Evolutionary conservation across 1,140 invertebrate genomes (phyloP).

Genomic region (Cherax destructor): DNA sequence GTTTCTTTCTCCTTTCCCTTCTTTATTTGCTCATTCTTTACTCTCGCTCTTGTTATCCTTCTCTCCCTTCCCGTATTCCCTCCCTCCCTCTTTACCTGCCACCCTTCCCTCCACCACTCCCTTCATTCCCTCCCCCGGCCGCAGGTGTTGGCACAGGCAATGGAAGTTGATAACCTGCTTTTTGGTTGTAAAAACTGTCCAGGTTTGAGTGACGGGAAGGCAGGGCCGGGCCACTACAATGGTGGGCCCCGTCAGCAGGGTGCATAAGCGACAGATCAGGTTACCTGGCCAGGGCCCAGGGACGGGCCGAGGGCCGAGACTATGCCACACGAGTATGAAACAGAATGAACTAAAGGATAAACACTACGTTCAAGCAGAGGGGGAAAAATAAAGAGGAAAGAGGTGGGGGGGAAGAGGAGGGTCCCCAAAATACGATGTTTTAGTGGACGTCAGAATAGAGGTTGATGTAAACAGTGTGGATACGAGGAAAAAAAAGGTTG

Average conservation of each 20-base stretch:
- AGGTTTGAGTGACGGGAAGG: constrained; percentile 1
- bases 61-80: neutral
- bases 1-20: too few species aligned
- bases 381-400: neutral
- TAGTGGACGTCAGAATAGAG: too few species aligned
- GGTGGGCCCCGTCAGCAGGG: neutral
- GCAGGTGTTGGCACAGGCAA: neutral
- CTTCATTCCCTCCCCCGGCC: neutral
- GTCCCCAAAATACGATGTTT: too few species aligned
- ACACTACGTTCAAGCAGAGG: neutral
- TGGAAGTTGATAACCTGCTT: constrained; percentile 38
- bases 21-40: neutral
- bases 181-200: constrained; percentile 38
- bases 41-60: neutral
- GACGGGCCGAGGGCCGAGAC: neutral
- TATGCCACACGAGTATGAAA: too few species aligned
- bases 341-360: too few species aligned
- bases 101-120: neutral
- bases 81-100: neutral
- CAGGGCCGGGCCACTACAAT: neutral
- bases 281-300: neutral
- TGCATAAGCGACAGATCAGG: neutral
- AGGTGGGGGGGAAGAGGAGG: too few species aligned
- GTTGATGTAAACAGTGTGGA: too few species aligned
- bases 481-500: too few species aligned